Evolutionary conservation across 2,113 vertebrate species (phyloP).

Genomic region (Psilopogon haemacephalus): DNA sequence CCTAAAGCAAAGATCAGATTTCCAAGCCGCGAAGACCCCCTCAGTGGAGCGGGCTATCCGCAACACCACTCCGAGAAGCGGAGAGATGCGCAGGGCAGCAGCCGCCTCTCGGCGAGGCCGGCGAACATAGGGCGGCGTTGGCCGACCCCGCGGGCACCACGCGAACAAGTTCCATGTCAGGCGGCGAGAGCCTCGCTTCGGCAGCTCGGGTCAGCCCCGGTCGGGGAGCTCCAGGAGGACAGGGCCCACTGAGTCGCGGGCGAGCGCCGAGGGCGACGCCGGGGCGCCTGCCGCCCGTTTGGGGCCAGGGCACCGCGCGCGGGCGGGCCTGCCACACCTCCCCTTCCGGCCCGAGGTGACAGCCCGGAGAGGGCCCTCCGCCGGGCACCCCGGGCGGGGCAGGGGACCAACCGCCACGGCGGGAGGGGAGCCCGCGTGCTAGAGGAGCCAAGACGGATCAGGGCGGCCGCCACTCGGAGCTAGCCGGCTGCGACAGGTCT

Average conservation of each 20-base stretch:
- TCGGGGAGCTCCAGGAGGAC: neutral
- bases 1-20: rapidly evolving
- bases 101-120: neutral
- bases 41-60: neutral
- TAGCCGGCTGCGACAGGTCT: neutral
- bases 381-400: neutral
- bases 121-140: neutral
- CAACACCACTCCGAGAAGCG: neutral
- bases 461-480: neutral
- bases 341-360: neutral
- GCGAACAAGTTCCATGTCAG: neutral
- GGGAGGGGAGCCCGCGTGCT: neutral
- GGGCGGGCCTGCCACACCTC: neutral
- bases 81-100: neutral
- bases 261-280: neutral
- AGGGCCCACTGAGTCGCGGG: too few relatives aligned
- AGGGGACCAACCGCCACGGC: neutral
- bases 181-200: neutral
- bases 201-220: neutral
- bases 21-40: rapidly evolving
- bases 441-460: too few relatives aligned
- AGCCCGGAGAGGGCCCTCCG: neutral
- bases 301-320: neutral
- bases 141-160: neutral
- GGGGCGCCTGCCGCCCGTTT: neutral